Base-by-base conservation (phyloP, 35 echinoderm and acorn worm species). In the Strongylocentrotus purpuratus region DNA sequence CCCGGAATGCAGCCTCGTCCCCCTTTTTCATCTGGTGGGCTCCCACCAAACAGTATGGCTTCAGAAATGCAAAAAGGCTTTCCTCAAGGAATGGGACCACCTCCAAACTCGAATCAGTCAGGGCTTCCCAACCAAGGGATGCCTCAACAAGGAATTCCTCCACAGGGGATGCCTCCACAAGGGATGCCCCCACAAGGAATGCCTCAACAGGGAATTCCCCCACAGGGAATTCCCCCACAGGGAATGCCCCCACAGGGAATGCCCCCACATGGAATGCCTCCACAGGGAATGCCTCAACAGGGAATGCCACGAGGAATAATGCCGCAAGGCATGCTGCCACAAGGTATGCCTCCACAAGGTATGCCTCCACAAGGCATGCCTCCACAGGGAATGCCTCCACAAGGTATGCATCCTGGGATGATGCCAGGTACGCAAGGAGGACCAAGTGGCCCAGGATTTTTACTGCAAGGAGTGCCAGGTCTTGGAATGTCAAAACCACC, bases 231-330 rank as follows among this genome's bases (percentile, higher is more conserved):
- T 47, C 31, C 28, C 4, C 94, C 12, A 28, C 92, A 47, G 22
- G 92, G 92, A 1, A 17, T 89, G 33, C 46, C 25, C 5, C 94
- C 94, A 88, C 47, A 94, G 4, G 94, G 31, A 2, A 32, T 65
- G 32, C 94, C 70, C 3, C 94, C 31, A 94, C 94, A 65, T 45
- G 94, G 94, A 2, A 94, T 94, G 50, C 94, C 61, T 9, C 94
- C 94, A 85, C 58, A 41, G 32, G 91, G 91, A 46, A 25, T 58
- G n/a, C 91, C 46, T n/a, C 91, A 5, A 46, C 33, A 47, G 35
- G 46, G 32, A 28, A 91, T 91, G 89, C 89, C 94, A 86, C 92
- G 9, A 85, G 58, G 31, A 70, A 33, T 61, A 22, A 45, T 41
- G 4, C 92, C 32, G 0, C 32, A n/a, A 89, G 31, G 14, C 1